phyloP scores from a whole-genome alignment of 2,888 invertebrate species.

The Ennomos quercinarius region DNA sequence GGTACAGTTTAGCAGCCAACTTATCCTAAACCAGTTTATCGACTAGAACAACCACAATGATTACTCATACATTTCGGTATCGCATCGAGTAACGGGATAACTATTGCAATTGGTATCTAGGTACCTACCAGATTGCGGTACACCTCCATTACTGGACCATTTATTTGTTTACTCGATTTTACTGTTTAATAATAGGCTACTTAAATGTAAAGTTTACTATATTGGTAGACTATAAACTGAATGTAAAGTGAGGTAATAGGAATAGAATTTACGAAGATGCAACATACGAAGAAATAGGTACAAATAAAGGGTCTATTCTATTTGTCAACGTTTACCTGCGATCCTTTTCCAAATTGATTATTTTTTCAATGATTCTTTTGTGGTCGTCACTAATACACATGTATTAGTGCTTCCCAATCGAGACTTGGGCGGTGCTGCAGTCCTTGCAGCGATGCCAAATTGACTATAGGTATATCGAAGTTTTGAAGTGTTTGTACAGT shows the following conservation, averaged over 20 bases:
- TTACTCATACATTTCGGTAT: constrained; percentile 33
- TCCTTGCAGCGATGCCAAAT: too few species aligned
- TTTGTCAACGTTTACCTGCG: too few species aligned
- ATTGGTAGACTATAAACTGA: constrained; percentile 1
- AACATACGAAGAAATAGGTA: too few species aligned
- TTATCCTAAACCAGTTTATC: constrained; percentile 29
- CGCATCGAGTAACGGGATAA: constrained; percentile 34
- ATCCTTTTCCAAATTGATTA: too few species aligned
- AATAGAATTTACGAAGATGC: too few species aligned
- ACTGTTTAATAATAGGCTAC: constrained; percentile 13
- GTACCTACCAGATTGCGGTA: constrained; percentile 29
- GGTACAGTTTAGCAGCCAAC: constrained; percentile 20
- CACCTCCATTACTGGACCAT: constrained; percentile 22
- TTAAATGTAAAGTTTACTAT: constrained; percentile 11
- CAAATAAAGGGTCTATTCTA: too few species aligned
- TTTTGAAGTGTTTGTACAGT: too few species aligned
- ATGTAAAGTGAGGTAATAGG: background rate
- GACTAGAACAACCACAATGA: constrained; percentile 29
- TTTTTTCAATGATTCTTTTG: too few species aligned
- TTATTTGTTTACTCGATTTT: constrained; percentile 33
- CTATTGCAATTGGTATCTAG: constrained; percentile 33
- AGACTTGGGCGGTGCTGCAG: too few species aligned
- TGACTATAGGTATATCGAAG: too few species aligned
- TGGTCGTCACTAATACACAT: too few species aligned
- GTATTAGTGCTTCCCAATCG: too few species aligned